Percentiles rank a stretch among this genome's conserved stretches.
Evolutionary conservation across 30 jellyfish, hydroid and myxozoan species (phyloP).

Genomic region (Rhopilema esculentum): DNA sequence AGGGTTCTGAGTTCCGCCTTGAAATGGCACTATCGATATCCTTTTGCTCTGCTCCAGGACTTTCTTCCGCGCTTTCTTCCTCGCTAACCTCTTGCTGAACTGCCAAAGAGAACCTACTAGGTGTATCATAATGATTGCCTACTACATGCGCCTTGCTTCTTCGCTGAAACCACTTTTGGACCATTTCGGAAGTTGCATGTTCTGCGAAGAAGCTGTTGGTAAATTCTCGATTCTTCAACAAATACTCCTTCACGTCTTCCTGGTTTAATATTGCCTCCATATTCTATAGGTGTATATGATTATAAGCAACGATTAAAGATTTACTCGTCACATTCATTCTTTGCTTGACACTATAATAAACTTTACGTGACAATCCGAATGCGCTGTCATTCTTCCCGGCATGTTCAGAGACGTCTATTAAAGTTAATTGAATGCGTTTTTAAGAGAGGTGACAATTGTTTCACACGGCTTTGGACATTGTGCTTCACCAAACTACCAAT

Average conservation of each 20-base stretch:
- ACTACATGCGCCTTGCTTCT: conserved; percentile 24
- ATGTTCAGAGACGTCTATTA: not conserved
- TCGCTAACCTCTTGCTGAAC: conserved; percentile 53
- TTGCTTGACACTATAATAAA: too few species aligned
- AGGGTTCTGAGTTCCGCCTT: conserved; percentile 57
- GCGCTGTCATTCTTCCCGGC: not conserved
- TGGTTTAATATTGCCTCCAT: conserved; percentile 19
- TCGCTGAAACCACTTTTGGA: conserved; percentile 71
- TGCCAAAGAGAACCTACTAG: conserved; percentile 9
- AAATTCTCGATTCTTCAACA: conserved; percentile 55
- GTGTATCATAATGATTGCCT: not conserved
- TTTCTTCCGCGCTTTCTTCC: conserved; percentile 49
- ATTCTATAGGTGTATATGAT: not conserved
- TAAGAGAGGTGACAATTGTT: not conserved
- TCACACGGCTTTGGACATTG: not conserved
- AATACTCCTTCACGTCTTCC: conserved; percentile 55
- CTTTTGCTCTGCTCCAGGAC: not conserved
- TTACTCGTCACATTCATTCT: too few species aligned
- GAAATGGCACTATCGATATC: not conserved
- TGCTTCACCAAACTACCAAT: not conserved
- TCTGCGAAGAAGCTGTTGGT: conserved; percentile 68
- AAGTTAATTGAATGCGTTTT: not conserved
- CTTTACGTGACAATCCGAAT: too few species aligned
- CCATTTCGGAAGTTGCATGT: conserved; percentile 68
- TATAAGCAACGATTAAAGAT: not conserved